Conservation (phyloP, 2,888 invertebrate species). For the Philonicus albiceps region DNA sequence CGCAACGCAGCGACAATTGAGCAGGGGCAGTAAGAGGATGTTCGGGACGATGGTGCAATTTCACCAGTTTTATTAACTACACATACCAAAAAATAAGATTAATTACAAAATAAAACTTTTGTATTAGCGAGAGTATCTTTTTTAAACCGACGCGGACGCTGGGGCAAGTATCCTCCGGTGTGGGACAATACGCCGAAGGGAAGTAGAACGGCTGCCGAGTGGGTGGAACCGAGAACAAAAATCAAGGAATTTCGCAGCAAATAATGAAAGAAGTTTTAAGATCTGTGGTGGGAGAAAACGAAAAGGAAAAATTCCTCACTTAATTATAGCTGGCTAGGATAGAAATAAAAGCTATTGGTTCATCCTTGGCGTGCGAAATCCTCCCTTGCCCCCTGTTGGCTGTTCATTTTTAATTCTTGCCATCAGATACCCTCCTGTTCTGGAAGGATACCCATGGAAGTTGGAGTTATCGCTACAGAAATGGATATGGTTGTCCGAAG, state of each 20-base stretch:
- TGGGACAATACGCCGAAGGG: not conserved
- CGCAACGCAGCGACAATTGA: not conserved
- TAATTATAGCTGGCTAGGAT: conserved; percentile 16
- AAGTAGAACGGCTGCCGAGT: not conserved
- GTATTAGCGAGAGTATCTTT: conserved; percentile 26
- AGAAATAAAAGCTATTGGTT: conserved; percentile 24
- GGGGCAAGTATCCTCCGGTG: not conserved
- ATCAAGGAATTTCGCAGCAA: conserved; percentile 34
- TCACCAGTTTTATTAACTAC: conserved; percentile 33
- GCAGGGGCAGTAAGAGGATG: not conserved
- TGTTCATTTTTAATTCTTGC: conserved; percentile 20
- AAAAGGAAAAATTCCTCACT: conserved; percentile 33
- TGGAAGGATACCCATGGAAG: conserved; percentile 3
- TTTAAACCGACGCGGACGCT: not conserved
- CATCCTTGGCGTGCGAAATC: not conserved
- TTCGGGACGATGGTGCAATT: not conserved
- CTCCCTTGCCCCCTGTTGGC: not conserved
- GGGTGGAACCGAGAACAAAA: conserved; percentile 3
- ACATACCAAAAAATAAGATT: conserved; percentile 26
- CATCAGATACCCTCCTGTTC: conserved; percentile 8
- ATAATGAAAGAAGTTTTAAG: conserved; percentile 37
- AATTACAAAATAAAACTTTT: conserved; percentile 33
- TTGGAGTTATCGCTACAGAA: conserved; percentile 19
- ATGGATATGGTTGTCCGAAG: conserved; percentile 31
- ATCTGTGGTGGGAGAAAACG: conserved; percentile 21